Evolutionary conservation across 2,113 vertebrate species (phyloP), one percentile per base, ranked within the genome.

Genomic region (Neomonachus schauinslandi): DNA sequence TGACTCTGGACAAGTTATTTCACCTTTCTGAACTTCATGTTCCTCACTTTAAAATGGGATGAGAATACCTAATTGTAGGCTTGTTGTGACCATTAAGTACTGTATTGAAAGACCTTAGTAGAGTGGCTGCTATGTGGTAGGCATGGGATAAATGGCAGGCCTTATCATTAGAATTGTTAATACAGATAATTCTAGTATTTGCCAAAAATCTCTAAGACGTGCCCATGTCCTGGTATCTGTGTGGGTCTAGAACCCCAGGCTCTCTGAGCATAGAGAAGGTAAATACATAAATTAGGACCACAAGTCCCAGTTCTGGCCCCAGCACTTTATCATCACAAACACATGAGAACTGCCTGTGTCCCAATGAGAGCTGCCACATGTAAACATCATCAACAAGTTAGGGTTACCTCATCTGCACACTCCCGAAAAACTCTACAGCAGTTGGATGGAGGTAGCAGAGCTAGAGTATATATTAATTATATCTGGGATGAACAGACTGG

Each of bases 31-130:
- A 92, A 77, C 14, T 69, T 69, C 9, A 42, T 3, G 13, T 42
- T 96, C 51, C 33, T 71, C n/a, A 57, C 71, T 81, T 91, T 81
- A 89, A 97, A 94, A 53, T 51, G 42, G 46, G 24, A 36, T n/a
- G 36, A 57, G 76, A 59, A 46, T 55, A 77, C 5, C 14, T 49
- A 72, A 49, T 26, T 83, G 22, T 31, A 39, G 81, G 33, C 2
- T 63, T 59, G 53, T 19, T 77, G 36, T 74, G n/a, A 65, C 21
- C 18, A 16, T 22, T 42, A 77, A 95, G 31, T 19, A 51, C n/a
- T 71, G 0, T 57, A 86, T 21, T n/a, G 31, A 65, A 90, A 71
- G 51, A 65, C 42, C 24, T 91, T 51, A 74, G 42, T 7, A 33
- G 22, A 69, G 33, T 83, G 46, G 63, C 4, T 12, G 7, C 14